Evolutionary conservation across 1,140 invertebrate genomes (phyloP).

Genomic region (Drosophila melanogaster): DNA sequence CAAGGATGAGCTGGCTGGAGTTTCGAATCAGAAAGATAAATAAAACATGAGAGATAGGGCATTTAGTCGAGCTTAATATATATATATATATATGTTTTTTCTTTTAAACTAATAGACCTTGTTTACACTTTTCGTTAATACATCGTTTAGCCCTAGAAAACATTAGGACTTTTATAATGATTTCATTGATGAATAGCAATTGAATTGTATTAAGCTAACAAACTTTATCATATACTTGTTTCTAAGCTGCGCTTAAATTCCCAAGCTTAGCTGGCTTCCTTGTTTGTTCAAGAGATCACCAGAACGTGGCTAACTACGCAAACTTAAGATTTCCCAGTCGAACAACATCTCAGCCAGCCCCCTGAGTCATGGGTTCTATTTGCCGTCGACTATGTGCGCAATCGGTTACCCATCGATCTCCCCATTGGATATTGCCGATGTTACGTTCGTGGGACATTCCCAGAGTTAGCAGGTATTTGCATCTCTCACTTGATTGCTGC

Average conservation of each 20-base stretch:
- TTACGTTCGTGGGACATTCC: slow-evolving; percentile 47
- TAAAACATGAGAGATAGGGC: neutral
- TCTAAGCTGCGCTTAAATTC: neutral
- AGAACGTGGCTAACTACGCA: neutral
- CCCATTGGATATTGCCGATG: slow-evolving; percentile 11
- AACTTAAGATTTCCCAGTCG: neutral
- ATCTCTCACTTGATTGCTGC: slow-evolving; percentile 17
- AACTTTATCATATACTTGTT: no score
- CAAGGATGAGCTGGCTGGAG: slow-evolving; percentile 1
- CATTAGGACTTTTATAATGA: no score
- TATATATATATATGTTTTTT: no score
- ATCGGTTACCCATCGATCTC: slow-evolving; percentile 35
- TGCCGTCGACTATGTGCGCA: slow-evolving; percentile 20
- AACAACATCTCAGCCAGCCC: slow-evolving; percentile 2
- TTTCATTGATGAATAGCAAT: no score
- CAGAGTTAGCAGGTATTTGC: slow-evolving; percentile 27
- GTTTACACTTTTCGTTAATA: no score
- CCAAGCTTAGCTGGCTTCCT: neutral
- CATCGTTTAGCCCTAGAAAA: no score
- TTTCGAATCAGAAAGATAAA: neutral
- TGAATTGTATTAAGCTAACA: no score
- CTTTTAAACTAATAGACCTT: no score
- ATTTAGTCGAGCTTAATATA: neutral
- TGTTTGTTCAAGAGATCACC: neutral
- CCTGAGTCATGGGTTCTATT: slow-evolving; percentile 33